Evolutionary conservation across 2,888 invertebrate genomes (phyloP), one percentile per base, ranked within the genome.

Genomic region (Chrysolina oricalcia): DNA sequence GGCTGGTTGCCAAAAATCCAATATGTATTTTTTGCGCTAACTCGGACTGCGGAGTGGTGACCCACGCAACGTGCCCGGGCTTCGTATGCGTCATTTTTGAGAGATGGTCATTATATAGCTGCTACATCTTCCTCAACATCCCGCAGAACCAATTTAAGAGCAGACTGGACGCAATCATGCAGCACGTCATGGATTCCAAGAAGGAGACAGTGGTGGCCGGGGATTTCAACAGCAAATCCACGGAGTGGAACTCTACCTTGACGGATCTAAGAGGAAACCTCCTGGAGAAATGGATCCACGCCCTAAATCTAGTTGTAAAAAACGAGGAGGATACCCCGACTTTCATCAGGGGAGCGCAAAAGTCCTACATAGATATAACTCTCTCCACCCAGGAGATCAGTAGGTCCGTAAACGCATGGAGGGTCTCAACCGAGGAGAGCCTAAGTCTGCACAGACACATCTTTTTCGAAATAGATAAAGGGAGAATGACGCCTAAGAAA

Each of bases 361-460:
- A 63, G 17, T 70, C 71, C 9, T 15, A n/a, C 10, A 64, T 71
- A 4, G 67, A 67, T 17, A 56, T 72, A 15, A 65, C 72, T 19
- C 15, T 72, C 23, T 63, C 15, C 35, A 64, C 35, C n/a, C 53
- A n/a, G 11, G 23, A 23, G n/a, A 17, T 8, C 40, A 59, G 19
- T 9, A 27, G 13, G 8, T 2, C 43, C 0, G n/a, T 2, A 19
- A 19, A 2, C n/a, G 11, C n/a, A n/a, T 71, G 71, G 46, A 50
- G 17, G 17, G 65, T 71, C 1, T 21, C 21, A 6, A 13, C 11
- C 15, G 71, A 64, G n/a, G 71, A 71, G 15, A 23, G 43, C 15
- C 41, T 64, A 8, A 71, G 71, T 35, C 53, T 71, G 1, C 65
- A 71, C 15, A 21, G 71, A 15, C 50, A 71, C 13, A 64, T 71